Evolutionary conservation across 2,888 invertebrate species (phyloP), one percentile per base, ranked within the genome.

Genomic region (Dioctria rufipes): DNA sequence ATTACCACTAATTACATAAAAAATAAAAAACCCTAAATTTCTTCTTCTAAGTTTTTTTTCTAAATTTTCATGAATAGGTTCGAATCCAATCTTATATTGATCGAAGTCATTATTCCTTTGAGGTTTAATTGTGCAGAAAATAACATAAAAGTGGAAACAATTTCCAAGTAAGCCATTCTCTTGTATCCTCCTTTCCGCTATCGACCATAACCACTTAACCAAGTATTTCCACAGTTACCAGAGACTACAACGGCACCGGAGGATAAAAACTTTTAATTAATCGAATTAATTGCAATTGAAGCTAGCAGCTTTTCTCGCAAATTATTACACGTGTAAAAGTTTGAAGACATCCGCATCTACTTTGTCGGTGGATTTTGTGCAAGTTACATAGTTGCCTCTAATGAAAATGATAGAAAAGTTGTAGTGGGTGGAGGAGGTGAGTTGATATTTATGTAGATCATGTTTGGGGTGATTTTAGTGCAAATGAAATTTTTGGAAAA

Each of bases 231-330:
- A 25, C 25, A 25, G 25, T 25, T 25, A 25, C 25, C 25, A 25
- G 25, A 25, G 25, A 25, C 25, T 25, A 25, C 0, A 25, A 25
- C 25, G 25, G 4, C 6, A n/a, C 4, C 63, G 39, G 2, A 39
- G 58, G 39, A 25, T 75, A 25, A 40, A 75, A 75, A 58, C 43
- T 75, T 75, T 75, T 75, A 75, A 75, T 75, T 60, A 75, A 75
- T 60, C 60, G 73, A 49, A 60, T 75, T 60, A 75, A 75, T 43
- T 60, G 73, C 58, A 75, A 75, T 75, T 60, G 60, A 11, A 54
- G 54, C 73, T 60, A 40, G 37, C 60, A 60, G 43, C 60, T 42
- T 60, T 43, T n/a, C 2, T 25, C 25, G 6, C 60, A 60, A 60
- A 73, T 42, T 73, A 60, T 60, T 73, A 75, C 60, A 75, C 73